These are phyloP conservation scores for Donacobius atricapilla DNA, from an alignment of 2,113 vertebrate genomes.

Conservation along the genomic window DNA sequence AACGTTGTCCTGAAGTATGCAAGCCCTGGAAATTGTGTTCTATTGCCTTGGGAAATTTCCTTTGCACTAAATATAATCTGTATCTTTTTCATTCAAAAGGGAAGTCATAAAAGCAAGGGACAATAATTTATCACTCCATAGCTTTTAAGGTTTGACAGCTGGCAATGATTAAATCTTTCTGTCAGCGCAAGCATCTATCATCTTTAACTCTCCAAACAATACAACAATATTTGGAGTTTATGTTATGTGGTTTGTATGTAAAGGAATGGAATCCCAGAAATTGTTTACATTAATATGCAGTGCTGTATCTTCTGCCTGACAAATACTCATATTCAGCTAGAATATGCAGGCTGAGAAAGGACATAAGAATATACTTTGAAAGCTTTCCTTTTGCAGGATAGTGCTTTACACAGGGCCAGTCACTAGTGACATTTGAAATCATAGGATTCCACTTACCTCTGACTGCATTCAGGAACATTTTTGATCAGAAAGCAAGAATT, in stretches of 20 bases:
- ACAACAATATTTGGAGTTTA: background rate
- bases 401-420: background rate
- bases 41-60: background rate
- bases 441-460: background rate
- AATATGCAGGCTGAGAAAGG: background rate
- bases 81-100: background rate
- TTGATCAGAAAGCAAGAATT: background rate
- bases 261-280: background rate
- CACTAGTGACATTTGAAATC: background rate
- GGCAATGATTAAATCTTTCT: background rate
- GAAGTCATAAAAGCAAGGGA: background rate
- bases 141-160: background rate
- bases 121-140: background rate
- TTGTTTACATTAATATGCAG: background rate
- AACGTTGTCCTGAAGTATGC: background rate
- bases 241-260: background rate
- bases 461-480: background rate
- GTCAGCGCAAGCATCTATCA: background rate
- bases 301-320: background rate
- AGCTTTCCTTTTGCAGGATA: background rate
- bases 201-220: background rate
- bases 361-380: background rate
- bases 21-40: background rate
- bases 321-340: background rate
- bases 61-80: background rate